phyloP scores from a whole-genome alignment of 2,888 invertebrate genomes.

The Carterocephalus palaemon region DNA sequence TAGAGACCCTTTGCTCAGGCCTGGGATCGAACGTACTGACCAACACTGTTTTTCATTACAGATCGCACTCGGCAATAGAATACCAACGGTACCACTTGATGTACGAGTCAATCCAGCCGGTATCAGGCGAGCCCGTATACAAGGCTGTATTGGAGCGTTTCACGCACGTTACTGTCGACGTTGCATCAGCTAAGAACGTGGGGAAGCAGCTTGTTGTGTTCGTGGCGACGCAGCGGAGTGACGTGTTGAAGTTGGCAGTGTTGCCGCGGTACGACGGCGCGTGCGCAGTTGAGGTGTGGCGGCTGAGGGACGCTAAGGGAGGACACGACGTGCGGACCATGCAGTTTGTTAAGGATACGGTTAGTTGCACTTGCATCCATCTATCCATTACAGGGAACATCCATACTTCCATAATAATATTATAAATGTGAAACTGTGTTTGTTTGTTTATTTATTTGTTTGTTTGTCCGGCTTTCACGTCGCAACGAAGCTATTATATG shows the following conservation, averaged over 20 bases:
- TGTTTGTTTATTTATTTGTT: too few relatives aligned
- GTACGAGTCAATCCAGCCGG: conserved; percentile 90
- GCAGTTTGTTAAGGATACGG: conserved; percentile 89
- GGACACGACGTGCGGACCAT: conserved; percentile 81
- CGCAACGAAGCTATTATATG: too few relatives aligned
- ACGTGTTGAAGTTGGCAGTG: conserved; percentile 89
- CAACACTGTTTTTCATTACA: conserved; percentile 33
- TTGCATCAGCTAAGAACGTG: conserved; percentile 84
- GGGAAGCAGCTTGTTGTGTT: conserved; percentile 87
- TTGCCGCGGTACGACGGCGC: conserved; percentile 84
- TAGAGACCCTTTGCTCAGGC: too few relatives aligned
- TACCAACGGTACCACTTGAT: conserved; percentile 90
- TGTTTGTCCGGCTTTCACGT: too few relatives aligned
- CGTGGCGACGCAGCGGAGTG: conserved; percentile 86
- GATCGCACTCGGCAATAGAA: conserved; percentile 77
- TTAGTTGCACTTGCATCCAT: conserved; percentile 49
- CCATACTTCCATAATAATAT: too few relatives aligned
- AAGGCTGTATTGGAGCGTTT: conserved; percentile 84
- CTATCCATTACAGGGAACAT: background rate
- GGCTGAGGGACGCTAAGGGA: conserved; percentile 78
- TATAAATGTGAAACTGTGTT: too few relatives aligned
- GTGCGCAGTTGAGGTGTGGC: conserved; percentile 92
- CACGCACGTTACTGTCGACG: conserved; percentile 89
- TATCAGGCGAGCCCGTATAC: conserved; percentile 83
- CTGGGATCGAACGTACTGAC: too few relatives aligned